Conservation (phyloP, 2,113 vertebrate genomes). For the Romanogobio albipinnatus region DNA sequence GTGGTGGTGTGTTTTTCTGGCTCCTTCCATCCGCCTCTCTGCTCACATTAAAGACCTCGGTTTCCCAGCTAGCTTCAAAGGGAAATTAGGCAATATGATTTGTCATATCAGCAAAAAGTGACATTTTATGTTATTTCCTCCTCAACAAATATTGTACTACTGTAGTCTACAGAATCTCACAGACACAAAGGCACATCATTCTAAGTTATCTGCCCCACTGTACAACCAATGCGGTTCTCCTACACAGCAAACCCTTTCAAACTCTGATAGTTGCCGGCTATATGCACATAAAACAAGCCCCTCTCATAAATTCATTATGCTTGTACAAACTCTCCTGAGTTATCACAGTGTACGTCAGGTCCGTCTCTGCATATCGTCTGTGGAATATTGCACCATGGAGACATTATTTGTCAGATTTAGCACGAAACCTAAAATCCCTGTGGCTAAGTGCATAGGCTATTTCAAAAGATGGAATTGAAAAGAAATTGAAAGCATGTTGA, state of each 20-base stretch:
- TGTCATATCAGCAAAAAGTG: neutral
- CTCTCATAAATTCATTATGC: constrained; percentile 51
- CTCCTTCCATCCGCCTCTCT: constrained; percentile 6
- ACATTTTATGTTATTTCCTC: constrained; percentile 16
- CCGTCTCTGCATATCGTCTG: constrained; percentile 38
- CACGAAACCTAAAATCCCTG: constrained; percentile 56
- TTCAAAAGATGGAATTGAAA: constrained; percentile 53
- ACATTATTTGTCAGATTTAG: constrained; percentile 67
- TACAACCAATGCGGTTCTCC: constrained; percentile 28
- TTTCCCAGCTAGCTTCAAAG: neutral
- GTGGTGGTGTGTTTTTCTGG: neutral
- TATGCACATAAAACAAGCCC: constrained; percentile 43
- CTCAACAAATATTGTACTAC: neutral
- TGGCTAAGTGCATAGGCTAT: constrained; percentile 55
- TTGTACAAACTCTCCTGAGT: constrained; percentile 49
- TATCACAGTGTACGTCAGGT: constrained; percentile 23
- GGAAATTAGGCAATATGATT: neutral
- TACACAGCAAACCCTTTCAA: constrained; percentile 35
- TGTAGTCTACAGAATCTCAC: neutral
- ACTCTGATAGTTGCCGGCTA: constrained; percentile 19
- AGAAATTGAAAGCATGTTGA: constrained; percentile 63
- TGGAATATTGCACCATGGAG: constrained; percentile 52
- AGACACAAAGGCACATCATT: constrained; percentile 14
- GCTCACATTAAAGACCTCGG: neutral
- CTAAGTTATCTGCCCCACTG: neutral